Evolutionary conservation across 2,113 vertebrate genomes (phyloP).

Genomic region (Geococcyx californianus): DNA sequence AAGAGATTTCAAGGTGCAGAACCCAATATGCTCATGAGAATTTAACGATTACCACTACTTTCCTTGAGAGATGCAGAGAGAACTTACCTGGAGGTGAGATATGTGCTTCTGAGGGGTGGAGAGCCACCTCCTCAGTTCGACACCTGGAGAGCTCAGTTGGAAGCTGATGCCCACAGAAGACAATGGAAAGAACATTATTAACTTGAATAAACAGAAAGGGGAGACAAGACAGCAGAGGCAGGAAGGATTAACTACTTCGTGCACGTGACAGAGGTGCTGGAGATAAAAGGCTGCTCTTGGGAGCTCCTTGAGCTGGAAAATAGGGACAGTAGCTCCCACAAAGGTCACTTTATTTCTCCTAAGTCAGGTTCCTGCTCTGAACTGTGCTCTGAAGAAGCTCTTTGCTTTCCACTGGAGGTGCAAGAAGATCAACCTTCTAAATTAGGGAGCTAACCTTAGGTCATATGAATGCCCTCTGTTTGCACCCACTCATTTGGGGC

Average conservation of each 20-base stretch:
- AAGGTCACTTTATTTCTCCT: neutral
- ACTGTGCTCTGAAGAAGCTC: neutral
- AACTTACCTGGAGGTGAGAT: neutral
- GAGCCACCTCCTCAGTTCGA: neutral
- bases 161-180: neutral
- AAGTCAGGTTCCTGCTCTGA: neutral
- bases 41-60: neutral
- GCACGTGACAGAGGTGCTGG: neutral
- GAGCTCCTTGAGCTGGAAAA: neutral
- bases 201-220: neutral
- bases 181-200: neutral
- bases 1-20: neutral
- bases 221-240: neutral
- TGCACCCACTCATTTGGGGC: neutral
- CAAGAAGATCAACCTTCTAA: neutral
- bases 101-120: neutral
- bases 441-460: neutral
- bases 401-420: neutral
- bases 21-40: neutral
- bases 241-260: neutral
- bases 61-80: neutral
- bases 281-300: neutral
- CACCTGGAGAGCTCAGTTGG: neutral
- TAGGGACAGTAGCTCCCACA: neutral
- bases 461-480: conserved; percentile 12